Conservation (phyloP, 2,797 vertebrate species). For the Lepilemur ruficaudatus region DNA sequence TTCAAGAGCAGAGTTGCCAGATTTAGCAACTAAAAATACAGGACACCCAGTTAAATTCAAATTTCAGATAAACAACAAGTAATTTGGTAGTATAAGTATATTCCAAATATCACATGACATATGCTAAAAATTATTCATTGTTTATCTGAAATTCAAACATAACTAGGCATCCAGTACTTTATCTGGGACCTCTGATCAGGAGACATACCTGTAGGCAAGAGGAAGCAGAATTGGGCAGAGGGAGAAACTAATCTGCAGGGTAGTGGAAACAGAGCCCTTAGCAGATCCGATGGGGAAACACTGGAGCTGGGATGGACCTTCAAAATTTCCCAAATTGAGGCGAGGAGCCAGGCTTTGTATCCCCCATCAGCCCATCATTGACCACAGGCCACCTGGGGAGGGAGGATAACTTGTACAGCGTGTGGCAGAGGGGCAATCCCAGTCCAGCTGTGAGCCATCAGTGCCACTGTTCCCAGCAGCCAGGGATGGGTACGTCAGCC, state of each 20-base stretch:
- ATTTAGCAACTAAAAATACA: neutral
- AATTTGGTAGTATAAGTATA: neutral
- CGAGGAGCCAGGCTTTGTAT: neutral
- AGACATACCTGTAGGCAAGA: neutral
- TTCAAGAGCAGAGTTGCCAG: neutral
- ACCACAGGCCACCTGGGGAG: neutral
- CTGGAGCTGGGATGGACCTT: neutral
- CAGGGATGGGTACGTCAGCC: accelerated
- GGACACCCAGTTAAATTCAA: neutral
- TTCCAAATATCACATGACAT: neutral
- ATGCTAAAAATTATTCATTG: neutral
- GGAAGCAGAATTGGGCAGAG: neutral
- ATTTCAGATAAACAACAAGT: neutral
- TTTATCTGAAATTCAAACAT: neutral
- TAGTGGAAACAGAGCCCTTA: neutral
- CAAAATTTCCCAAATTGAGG: neutral
- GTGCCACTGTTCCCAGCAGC: neutral
- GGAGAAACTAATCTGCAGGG: neutral
- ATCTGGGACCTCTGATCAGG: neutral
- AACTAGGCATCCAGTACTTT: neutral
- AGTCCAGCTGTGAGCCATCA: neutral
- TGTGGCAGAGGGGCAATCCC: neutral
- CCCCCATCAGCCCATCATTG: neutral
- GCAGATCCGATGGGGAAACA: neutral
- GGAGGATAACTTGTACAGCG: neutral